Percentiles rank a stretch among this genome's conserved stretches.
These are phyloP conservation scores for Drosophila paulistorum DNA, from an alignment of 1,140 invertebrate genomes.

Conservation along the genomic window DNA sequence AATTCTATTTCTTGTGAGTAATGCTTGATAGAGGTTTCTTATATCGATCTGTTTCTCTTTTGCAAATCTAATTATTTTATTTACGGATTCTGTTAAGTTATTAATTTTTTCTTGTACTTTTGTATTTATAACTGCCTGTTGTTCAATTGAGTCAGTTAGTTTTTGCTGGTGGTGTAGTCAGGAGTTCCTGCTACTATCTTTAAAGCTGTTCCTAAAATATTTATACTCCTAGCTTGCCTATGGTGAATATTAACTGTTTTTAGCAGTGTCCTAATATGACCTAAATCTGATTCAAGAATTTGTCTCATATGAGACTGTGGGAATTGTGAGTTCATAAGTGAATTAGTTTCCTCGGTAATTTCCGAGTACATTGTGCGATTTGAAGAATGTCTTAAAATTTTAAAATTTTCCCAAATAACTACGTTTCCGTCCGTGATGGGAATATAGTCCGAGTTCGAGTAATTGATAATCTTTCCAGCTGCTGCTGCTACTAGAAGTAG, in stretches of 20 bases:
- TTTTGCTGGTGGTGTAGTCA: conserved; percentile 16
- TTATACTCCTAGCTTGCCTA: conserved; percentile 30
- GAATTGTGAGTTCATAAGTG: conserved; percentile 16
- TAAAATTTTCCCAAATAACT: conserved; percentile 23
- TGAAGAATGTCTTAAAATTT: conserved; percentile 21
- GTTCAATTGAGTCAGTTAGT: not conserved
- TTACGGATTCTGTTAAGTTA: conserved; percentile 3
- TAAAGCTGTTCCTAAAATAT: conserved; percentile 25
- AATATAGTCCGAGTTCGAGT: conserved; percentile 25
- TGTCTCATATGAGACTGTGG: not conserved
- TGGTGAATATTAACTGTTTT: conserved; percentile 20
- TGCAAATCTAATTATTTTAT: not conserved
- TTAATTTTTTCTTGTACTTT: conserved; percentile 14
- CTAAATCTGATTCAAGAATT: conserved; percentile 24
- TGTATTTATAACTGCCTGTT: conserved; percentile 15
- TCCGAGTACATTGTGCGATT: conserved; percentile 12
- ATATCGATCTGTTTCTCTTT: too few relatives aligned
- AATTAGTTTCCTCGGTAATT: conserved; percentile 24
- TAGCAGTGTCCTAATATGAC: conserved; percentile 22
- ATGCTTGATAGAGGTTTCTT: too few relatives aligned
- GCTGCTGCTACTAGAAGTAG: too few relatives aligned
- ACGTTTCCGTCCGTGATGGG: conserved; percentile 16
- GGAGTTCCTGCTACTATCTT: conserved; percentile 26
- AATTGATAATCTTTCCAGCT: conserved; percentile 19
- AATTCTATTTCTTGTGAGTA: too few relatives aligned